These are phyloP conservation scores for Tetramorium alpestre DNA, from an alignment of 1,140 invertebrate species.

Conservation along the genomic window DNA sequence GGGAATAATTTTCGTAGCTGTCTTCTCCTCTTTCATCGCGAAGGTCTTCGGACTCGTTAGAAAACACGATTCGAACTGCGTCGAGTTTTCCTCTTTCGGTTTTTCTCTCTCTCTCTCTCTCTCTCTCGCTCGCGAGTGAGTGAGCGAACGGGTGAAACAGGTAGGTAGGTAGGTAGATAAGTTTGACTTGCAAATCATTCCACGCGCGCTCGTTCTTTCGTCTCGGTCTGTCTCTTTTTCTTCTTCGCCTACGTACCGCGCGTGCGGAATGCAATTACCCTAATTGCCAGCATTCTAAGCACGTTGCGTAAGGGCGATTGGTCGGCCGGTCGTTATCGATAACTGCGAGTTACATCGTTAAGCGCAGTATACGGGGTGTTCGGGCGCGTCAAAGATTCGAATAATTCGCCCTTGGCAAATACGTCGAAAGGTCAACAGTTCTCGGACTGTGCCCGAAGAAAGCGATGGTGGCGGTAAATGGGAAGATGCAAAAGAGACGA, in stretches of 20 bases:
- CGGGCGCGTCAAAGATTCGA: neutral
- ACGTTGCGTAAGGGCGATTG: conserved; percentile 77
- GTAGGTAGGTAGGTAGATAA: conserved; percentile 50
- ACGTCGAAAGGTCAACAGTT: conserved; percentile 24
- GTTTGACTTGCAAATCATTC: conserved; percentile 75
- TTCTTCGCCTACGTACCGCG: conserved; percentile 65
- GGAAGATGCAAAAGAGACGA: conserved; percentile 25
- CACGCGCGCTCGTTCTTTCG: conserved; percentile 47
- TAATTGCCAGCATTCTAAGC: conserved; percentile 74
- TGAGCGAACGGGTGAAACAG: neutral
- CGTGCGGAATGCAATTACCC: conserved; percentile 78
- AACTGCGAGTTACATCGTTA: conserved; percentile 80
- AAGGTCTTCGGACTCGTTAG: conserved; percentile 38
- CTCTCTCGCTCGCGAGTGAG: neutral
- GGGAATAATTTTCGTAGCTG: conserved; percentile 53
- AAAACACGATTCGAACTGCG: conserved; percentile 42
- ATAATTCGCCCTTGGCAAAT: conserved; percentile 18
- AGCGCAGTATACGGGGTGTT: conserved; percentile 39
- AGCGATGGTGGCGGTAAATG: conserved; percentile 1
- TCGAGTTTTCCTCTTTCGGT: conserved; percentile 17
- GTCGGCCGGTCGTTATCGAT: conserved; percentile 71
- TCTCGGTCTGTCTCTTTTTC: conserved; percentile 62
- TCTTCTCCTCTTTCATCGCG: conserved; percentile 15
- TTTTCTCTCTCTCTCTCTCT: neutral
- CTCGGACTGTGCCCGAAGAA: neutral